Base-by-base conservation (phyloP, 2,797 vertebrate species). In the Chiroxiphia lanceolata region DNA sequence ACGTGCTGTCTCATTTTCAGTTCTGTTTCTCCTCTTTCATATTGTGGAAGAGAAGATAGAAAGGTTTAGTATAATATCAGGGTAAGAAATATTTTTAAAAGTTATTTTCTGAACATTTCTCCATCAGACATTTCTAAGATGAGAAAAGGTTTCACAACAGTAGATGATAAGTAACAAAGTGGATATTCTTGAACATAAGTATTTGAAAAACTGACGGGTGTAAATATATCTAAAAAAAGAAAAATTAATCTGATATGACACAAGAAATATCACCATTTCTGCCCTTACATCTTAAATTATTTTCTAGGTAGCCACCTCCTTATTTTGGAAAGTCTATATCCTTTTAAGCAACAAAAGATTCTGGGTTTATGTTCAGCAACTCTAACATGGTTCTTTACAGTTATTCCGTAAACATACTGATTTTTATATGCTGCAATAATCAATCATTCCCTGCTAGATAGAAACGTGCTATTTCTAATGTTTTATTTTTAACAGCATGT, bases 401-500 rank as follows among this genome's bases (percentile, higher is more conserved):
- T 60, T 65, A 57, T 89, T 93, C 71, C 95, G 83, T 78, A 87
- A 95, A 88, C 74, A 64, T 64, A n/a, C 77, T 93, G 63, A 53
- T 81, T 91, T 95, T 93, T 88, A 54, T 94, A 76, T 4, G 14
- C 92, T 78, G 86, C 79, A 94, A 87, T 96, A 95, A 96, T 97
- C 95, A 96, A 83, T 96, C 95, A 93, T 91, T 94, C 89, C 50
- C 75, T 54, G 64, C 86, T 95, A 93, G 93, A 92, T 90, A 96
- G 93, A 95, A 96, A 93, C 3, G 38, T 97, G 92, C 94, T 97
- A 88, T 96, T 94, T 96, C 95, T 87, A 95, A 94, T 5, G 2
- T 92, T 88, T 97, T 97, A 96, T 97, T 97, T 97, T 97, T 93
- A 97, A 96, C 83, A 85, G 63, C 78, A 25, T 87, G 60, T 96